A percentile compares a stretch with the other conserved stretches of the same genome.
Conservation (phyloP, 2,888 invertebrate species). For the Tetropium fuscum region DNA sequence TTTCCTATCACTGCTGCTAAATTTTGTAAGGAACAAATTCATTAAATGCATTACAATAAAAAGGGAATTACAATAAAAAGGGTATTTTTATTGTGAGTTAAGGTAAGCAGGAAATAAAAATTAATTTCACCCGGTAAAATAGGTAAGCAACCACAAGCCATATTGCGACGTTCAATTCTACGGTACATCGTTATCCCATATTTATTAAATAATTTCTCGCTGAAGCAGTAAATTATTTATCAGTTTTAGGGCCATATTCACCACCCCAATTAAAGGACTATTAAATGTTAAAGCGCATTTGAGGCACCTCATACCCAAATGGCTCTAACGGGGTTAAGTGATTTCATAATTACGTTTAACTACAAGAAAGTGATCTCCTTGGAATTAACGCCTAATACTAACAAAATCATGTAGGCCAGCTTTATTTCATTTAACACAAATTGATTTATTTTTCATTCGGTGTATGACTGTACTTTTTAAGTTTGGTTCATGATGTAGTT, state of each 20-base stretch:
- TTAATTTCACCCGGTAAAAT: no score
- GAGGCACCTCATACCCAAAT: constrained; percentile 7
- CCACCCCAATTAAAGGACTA: constrained; percentile 3
- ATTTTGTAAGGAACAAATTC: no score
- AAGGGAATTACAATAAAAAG: no score
- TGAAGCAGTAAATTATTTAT: constrained; percentile 3
- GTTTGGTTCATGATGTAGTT: no score
- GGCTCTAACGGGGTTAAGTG: constrained; percentile 11
- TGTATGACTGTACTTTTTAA: neutral
- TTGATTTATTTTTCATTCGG: neutral
- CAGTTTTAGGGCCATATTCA: neutral
- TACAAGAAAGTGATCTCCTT: neutral
- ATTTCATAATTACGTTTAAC: constrained; percentile 1
- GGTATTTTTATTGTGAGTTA: no score
- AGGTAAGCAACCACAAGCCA: no score
- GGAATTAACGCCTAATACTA: neutral
- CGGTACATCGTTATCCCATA: no score
- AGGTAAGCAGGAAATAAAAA: no score
- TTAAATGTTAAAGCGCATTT: neutral
- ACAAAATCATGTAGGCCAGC: neutral
- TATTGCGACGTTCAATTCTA: no score
- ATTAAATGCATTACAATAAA: no score
- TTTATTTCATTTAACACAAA: no score
- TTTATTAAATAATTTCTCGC: neutral
- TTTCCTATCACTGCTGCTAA: no score